phyloP scores from a whole-genome alignment of 2,113 vertebrate species.

The Boulengeromyrus knoepffleri region DNA sequence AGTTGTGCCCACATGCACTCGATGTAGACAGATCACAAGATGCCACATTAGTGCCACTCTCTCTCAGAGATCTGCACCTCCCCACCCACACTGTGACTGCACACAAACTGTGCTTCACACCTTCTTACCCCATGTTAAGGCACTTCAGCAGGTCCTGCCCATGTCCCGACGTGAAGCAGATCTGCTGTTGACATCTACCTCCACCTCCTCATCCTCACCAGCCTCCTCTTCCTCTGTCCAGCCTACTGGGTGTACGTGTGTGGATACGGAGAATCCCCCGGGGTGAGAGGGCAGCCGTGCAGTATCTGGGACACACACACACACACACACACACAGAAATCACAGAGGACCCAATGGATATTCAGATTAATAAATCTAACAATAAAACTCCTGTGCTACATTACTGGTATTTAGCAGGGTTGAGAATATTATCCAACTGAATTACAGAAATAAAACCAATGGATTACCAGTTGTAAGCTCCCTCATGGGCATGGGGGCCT shows the following conservation, averaged over 20 bases:
- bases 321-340: background rate
- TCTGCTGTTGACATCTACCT: slow-evolving; percentile 52
- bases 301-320: slow-evolving; percentile 18
- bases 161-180: slow-evolving; percentile 46
- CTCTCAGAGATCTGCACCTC: background rate
- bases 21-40: background rate
- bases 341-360: background rate
- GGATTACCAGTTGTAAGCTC: slow-evolving; percentile 55
- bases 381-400: background rate
- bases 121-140: slow-evolving; percentile 49
- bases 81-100: background rate
- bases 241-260: slow-evolving; percentile 53
- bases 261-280: slow-evolving; percentile 38
- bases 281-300: slow-evolving; percentile 30
- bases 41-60: background rate
- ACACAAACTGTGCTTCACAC: background rate
- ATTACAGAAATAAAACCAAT: background rate
- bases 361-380: background rate
- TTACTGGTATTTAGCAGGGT: background rate
- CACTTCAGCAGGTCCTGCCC: slow-evolving; percentile 57
- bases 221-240: slow-evolving; percentile 59
- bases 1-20: background rate
- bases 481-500: slow-evolving; percentile 51
- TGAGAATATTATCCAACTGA: background rate
- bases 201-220: slow-evolving; percentile 33